phyloP scores from a whole-genome alignment of 2,797 vertebrate species.

The Acrocephalus scirpaceus region DNA sequence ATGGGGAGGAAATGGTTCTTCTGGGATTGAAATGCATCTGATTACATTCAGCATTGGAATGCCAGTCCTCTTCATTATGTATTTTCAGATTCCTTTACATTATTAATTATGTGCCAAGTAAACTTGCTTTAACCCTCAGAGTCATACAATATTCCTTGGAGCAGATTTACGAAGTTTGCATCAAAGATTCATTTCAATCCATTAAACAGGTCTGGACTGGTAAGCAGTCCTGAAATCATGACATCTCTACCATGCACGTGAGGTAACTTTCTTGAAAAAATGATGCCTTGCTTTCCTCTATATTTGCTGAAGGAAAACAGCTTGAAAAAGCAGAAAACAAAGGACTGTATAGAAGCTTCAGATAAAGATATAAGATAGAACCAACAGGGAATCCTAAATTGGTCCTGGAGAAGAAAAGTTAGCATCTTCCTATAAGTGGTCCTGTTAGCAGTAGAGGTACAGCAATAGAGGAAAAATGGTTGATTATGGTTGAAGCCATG shows the following conservation, averaged over 20 bases:
- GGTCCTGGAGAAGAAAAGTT: not conserved
- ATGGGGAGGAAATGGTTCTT: not conserved
- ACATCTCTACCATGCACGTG: accelerated
- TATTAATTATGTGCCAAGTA: not conserved
- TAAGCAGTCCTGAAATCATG: not conserved
- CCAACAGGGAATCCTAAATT: not conserved
- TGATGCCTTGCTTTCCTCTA: not conserved
- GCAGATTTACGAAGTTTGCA: not conserved
- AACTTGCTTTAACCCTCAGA: not conserved
- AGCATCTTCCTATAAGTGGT: not conserved
- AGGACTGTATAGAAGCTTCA: not conserved
- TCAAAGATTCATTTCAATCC: not conserved
- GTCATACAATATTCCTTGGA: not conserved
- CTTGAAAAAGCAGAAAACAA: not conserved
- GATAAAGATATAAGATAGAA: not conserved
- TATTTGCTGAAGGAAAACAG: not conserved
- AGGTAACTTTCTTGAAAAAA: not conserved
- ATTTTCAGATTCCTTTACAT: not conserved
- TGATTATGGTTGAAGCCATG: accelerated
- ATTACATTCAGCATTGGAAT: not conserved
- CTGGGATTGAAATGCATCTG: not conserved
- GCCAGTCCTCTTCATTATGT: not conserved
- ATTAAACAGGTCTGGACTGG: not conserved
- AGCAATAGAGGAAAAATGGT: not conserved
- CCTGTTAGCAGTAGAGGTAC: not conserved